Base-by-base conservation (phyloP, 2,888 invertebrate species). In the Coleophora flavipennella region DNA sequence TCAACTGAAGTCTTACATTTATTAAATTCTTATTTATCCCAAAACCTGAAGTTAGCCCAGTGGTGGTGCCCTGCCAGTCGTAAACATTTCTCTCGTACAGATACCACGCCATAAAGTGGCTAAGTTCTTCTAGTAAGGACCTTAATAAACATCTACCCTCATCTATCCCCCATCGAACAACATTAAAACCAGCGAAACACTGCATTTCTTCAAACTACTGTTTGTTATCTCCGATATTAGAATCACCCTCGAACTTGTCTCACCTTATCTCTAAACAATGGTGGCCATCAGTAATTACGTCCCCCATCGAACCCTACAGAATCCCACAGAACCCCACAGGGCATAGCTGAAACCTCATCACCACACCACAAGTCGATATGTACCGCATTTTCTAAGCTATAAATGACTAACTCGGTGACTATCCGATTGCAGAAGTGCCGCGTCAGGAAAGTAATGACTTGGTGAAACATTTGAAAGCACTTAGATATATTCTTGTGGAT, bases 261-360 rank as follows among this genome's bases (percentile, higher is more conserved):
- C 56, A 55, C 56, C 61, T 55, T 73, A 73, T 74, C 75, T 60
- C 48, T 40, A 49, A 49, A 63, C 63, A 64, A 63, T 59, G 65
- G 57, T 56, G 49, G 49, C 64, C 60, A 73, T 72, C 75, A 65
- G 72, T 70, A 74, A 74, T 74, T 72, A 71, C 67, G 64, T 53
- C 58, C 56, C 69, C 62, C 53, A 54, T 54, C 52, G 53, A 53
- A 6, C 6, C 20, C 20, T 6, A 20, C 3, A 20, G 20, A 20
- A 6, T 20, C 20, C 20, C 20, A 20, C 3, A 20, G 20, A 20
- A 6, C 20, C 20, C 20, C 20, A 20, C 47, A 45, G 51, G 53
- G 59, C 64, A 63, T 64, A 59, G 62, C 69, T 61, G 59, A 58
- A 65, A 62, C 56, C 68, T 62, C 59, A 71, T 67, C 67, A 64